Base-by-base conservation (phyloP, 2,113 vertebrate genomes). In the Zosterops borbonicus region DNA sequence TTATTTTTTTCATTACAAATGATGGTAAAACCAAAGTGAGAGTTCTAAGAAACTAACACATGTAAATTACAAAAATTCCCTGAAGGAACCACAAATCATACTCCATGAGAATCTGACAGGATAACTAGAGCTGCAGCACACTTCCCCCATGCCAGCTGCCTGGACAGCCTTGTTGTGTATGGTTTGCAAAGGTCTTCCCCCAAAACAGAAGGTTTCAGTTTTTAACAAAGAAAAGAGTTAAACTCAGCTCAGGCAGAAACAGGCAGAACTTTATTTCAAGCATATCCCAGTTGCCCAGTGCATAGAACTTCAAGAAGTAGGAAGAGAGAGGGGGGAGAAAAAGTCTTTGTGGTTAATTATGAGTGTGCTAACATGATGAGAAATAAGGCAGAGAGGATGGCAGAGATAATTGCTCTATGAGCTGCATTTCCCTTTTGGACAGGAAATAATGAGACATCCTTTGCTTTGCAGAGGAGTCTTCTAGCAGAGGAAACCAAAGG, bases 381-480 rank as follows among this genome's bases (percentile, higher is more conserved):
- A 93, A 93, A 89, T 44, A 81, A 81, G 73, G 88, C 86, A 93
- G 69, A 0, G 2, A 92, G 92, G 56, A 94, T 77, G 24, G 76
- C 60, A 93, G 73, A 95, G 65, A 92, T 93, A 95, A 95, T 95
- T 86, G 88, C 64, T 64, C 68, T 49, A 59, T 24, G 31, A 90
- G 73, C 35, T 73, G 46, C 64, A 83, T 89, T 96, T 94, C 93
- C 69, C 73, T 95, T 94, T 88, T 83, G 62, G 85, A 95, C 49
- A 65, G 63, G 46, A 94, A 80, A 95, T 90, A 90, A 94, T 65
- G 74, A 96, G 89, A 67, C n/a, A 78, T 47, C 60, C 67, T 93
- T 87, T 91, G 74, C 92, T 75, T 64, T 14, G 25, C 47, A 74
- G 46, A 78, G 82, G n/a, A 74, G 35, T 23, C 49, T 93, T 56